These are phyloP conservation scores for Phalacrocorax pelagicus DNA, from an alignment of 2,113 vertebrate species.

Conservation along the genomic window DNA sequence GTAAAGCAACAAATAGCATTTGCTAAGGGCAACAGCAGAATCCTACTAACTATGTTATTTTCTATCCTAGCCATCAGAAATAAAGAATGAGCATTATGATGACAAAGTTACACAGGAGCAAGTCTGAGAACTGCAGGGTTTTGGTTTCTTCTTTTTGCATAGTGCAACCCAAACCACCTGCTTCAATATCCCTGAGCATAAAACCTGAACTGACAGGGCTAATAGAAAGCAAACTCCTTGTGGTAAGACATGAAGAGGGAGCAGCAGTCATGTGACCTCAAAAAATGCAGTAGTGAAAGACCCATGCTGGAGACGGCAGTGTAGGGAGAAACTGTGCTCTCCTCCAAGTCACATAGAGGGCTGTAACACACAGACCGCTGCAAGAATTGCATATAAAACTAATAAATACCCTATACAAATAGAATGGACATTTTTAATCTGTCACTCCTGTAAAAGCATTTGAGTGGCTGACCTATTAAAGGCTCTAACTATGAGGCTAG, in stretches of 20 bases:
- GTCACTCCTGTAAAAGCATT: not conserved
- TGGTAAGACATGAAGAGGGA: not conserved
- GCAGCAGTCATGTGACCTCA: not conserved
- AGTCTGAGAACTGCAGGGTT: not conserved
- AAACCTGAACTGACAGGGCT: not conserved
- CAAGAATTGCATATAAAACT: not conserved
- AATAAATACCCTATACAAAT: not conserved
- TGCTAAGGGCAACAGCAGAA: not conserved
- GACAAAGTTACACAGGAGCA: not conserved
- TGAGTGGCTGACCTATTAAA: not conserved
- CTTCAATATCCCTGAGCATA: not conserved
- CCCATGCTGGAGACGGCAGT: rapidly evolving
- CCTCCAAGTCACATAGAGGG: not conserved
- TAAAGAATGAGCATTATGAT: not conserved
- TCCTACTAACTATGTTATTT: not conserved
- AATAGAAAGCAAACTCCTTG: not conserved
- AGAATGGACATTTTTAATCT: not conserved
- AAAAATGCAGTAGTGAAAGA: not conserved
- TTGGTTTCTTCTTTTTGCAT: not conserved
- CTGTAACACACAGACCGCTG: not conserved
- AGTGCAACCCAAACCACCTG: not conserved
- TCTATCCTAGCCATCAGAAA: not conserved
- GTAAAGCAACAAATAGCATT: not conserved
- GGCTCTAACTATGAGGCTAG: not conserved
- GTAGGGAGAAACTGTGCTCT: not conserved